Conservation (phyloP, 2,113 vertebrate genomes). For the Bos indicus region DNA sequence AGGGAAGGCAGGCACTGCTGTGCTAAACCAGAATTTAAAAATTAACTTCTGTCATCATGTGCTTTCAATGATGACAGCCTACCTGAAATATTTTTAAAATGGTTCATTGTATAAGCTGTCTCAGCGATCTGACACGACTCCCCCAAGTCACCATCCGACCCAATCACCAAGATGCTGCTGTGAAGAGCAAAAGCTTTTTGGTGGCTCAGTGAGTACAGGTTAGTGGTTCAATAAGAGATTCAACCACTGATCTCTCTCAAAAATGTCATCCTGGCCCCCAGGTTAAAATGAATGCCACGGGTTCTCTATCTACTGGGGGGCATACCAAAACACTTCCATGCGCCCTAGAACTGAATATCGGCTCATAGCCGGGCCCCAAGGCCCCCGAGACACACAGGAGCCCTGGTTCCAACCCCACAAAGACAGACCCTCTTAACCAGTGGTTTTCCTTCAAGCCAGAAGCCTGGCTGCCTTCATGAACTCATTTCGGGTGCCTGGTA, state of each 20-base stretch:
- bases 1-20: not conserved
- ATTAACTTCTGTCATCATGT: not conserved
- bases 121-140: not conserved
- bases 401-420: not conserved
- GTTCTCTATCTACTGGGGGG: not conserved
- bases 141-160: fast-evolving
- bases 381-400: too few species aligned
- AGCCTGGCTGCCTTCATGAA: fast-evolving
- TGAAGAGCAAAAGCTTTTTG: not conserved
- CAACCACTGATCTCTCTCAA: not conserved
- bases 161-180: fast-evolving
- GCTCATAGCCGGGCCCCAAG: fast-evolving
- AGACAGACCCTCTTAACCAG: not conserved
- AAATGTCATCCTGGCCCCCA: not conserved
- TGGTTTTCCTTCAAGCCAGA: not conserved
- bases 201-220: not conserved
- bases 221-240: not conserved
- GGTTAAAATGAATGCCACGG: not conserved
- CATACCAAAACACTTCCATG: not conserved
- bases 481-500: fast-evolving
- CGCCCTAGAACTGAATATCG: fast-evolving
- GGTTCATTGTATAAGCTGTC: too few species aligned
- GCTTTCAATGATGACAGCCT: not conserved
- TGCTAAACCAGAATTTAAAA: not conserved
- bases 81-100: not conserved